A percentile compares a stretch with the other conserved stretches of the same genome.
These are phyloP conservation scores for Palythoa heliodiscus DNA, from an alignment of 92 coral and sea anemone species.

Conservation along the genomic window DNA sequence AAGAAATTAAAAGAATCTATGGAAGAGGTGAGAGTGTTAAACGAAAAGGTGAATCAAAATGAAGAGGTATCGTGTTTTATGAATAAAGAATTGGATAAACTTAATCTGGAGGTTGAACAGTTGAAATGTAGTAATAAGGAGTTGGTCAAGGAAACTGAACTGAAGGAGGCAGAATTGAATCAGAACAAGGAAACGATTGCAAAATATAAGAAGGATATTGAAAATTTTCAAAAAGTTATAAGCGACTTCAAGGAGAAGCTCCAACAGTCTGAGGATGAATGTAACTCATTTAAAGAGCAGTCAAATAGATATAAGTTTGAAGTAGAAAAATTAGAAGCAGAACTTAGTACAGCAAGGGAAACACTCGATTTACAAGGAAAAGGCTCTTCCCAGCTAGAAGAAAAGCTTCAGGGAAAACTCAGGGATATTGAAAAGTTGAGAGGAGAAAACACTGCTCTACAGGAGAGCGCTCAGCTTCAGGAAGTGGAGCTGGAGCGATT, in stretches of 20 bases:
- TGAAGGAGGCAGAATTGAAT: conserved; percentile 52
- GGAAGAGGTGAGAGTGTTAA: conserved; percentile 62
- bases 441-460: conserved; percentile 52
- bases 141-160: conserved; percentile 46
- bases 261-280: conserved; percentile 60
- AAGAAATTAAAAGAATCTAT: conserved; percentile 54
- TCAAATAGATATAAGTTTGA: conserved; percentile 50
- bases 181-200: conserved; percentile 43
- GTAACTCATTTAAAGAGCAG: conserved; percentile 50
- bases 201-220: conserved; percentile 66
- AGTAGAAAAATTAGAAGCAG: conserved; percentile 53
- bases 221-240: conserved; percentile 64
- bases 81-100: conserved; percentile 42
- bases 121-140: conserved; percentile 49
- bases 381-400: conserved; percentile 52
- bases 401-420: conserved; percentile 62
- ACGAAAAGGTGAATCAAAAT: conserved; percentile 53
- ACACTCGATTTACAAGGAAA: conserved; percentile 54
- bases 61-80: conserved; percentile 38
- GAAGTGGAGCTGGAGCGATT: conserved; percentile 38
- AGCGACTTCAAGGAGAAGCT: conserved; percentile 62
- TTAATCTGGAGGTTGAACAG: conserved; percentile 52
- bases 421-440: conserved; percentile 48
- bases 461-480: conserved; percentile 51
- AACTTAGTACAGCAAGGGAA: conserved; percentile 44